Evolutionary conservation across 2,113 vertebrate genomes (phyloP).

Genomic region (Cheilinus undulatus): DNA sequence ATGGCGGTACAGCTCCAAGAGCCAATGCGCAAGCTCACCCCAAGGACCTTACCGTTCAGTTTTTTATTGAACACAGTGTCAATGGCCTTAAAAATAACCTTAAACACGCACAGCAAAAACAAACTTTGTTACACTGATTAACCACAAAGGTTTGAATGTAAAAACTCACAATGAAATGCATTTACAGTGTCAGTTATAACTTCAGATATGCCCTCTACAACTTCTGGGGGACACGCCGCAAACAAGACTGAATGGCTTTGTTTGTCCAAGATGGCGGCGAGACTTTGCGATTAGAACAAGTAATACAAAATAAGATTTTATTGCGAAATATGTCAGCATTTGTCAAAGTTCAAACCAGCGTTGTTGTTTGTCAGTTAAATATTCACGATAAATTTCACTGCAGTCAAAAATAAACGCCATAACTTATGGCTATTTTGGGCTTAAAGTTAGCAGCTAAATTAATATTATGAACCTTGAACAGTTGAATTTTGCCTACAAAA

Average conservation of each 20-base stretch:
- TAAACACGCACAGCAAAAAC: neutral
- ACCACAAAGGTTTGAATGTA: neutral
- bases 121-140: neutral
- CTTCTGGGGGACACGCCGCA: neutral
- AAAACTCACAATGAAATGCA: neutral
- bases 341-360: neutral
- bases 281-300: neutral
- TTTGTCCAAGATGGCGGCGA: conserved; percentile 27
- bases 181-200: neutral
- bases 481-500: too few species aligned
- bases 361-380: neutral
- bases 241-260: neutral
- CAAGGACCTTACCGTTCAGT: conserved; percentile 34
- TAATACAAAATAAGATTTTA: neutral
- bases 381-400: too few species aligned
- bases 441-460: too few species aligned
- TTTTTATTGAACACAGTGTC: conserved; percentile 30
- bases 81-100: neutral
- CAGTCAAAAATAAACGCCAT: too few species aligned
- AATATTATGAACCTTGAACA: too few species aligned
- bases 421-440: too few species aligned
- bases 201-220: neutral
- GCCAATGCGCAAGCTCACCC: conserved; percentile 69
- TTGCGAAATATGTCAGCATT: neutral
- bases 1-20: conserved; percentile 61